Base-by-base conservation (phyloP, 2,113 vertebrate genomes). In the Cyprinus carpio region DNA sequence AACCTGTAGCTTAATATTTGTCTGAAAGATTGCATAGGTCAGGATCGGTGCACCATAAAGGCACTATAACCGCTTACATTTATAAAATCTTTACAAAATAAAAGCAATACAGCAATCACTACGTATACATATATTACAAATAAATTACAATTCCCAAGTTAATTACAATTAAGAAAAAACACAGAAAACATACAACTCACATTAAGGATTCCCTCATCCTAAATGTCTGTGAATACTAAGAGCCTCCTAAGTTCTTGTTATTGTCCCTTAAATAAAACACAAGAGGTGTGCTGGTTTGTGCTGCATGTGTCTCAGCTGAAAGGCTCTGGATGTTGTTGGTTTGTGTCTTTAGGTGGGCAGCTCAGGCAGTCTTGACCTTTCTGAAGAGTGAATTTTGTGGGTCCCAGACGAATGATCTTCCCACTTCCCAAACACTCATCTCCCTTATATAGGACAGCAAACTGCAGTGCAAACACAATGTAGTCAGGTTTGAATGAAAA, bases 401-500 rank as follows among this genome's bases (percentile, higher is more conserved):
- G 98, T 7, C 98, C 98, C 75, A 99, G 84, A 18, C 95, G 94
- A 10, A 97, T 31, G 90, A 99, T 99, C 90, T 97, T 98, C 65
- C 97, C 98, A 0, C 98, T 99, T 83, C 98, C 98, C 82, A 99
- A 92, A 89, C 98, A 99, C 89, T 99, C 98, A 0, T 95, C 96
- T 0, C 95, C 96, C 80, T 96, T 96, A 94, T 99, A 99, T 90
- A 99, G 96, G 75, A 99, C 98, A 0, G 97, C 97, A 82, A 97
- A 99, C 98, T 99, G 93, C 6, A 86, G 78, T 46, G 89, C 0
- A 56, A 71, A 75, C 0, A 60, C 60, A 82, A 43, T 43, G 10
- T n/a, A 31, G 51, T 20, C 18, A 29, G 54, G 15, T 18, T 67
- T 12, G 16, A 67, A 67, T 18, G 1, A 10, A 54, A 54, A n/a